Base-by-base conservation (phyloP, 1,140 invertebrate species). In the Drosophila fuyamai region DNA sequence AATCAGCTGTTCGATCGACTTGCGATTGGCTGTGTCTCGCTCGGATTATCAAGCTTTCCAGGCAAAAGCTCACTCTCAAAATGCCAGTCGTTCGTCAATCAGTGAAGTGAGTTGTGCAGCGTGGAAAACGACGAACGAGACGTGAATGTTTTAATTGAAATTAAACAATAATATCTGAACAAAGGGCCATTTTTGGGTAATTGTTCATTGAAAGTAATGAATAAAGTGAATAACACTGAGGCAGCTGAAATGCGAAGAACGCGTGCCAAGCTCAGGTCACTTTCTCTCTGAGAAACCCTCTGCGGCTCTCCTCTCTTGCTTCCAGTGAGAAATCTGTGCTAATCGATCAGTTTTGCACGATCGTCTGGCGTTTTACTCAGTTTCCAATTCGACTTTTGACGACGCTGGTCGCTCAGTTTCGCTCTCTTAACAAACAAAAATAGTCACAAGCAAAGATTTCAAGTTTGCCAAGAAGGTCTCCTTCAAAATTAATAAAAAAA, bases 381-480 rank as follows among this genome's bases (percentile, higher is more conserved):
- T 68, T 35, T 44, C 16, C 4, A 48, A 27, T 38, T 38, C 7
- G 44, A 38, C 43, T 46, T 36, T 47, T 32, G 16, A n/a, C 27
- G 29, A 16, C 27, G 27, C 29, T 12, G 63, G 7, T 50, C 23
- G 35, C 14, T 23, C 29, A 32, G 29, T 32, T 32, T 32, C 6
- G 80, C 75, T 73, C 62, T 65, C 44, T 48, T 27, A 50, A 27
- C 44, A 56, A 62, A 57, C 48, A 55, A 55, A 54, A 72, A 29
- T 13, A 9, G 47, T 35, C 29, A 12, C n/a, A 10, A 14, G 8
- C 44, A 54, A 71, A 76, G 77, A 58, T 79, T 83, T 79, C 46
- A 56, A 61, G 44, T 68, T 62, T 60, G 47, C 46, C 51, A 54
- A 66, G 73, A 81, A 61, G 72, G 55, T 74, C 63, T 40, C 61